Conservation (phyloP, 2,888 invertebrate genomes). For the Latrodectus elegans region DNA sequence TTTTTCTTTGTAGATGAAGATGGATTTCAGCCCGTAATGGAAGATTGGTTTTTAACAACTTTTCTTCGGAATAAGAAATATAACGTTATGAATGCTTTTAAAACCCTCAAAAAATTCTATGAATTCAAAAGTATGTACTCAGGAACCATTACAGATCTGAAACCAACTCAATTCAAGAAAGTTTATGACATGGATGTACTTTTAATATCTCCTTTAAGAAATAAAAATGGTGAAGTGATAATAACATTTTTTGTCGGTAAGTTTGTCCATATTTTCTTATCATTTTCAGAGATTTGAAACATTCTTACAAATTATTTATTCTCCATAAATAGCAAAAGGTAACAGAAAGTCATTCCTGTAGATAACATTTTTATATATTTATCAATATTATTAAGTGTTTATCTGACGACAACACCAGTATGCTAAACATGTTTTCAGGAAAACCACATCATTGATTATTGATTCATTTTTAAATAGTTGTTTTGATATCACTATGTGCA, state of each 20-base stretch:
- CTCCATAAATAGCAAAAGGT: too few relatives aligned
- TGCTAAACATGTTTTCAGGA: too few relatives aligned
- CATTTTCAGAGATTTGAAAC: too few relatives aligned
- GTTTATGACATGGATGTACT: background rate
- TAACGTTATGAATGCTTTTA: conserved; percentile 19
- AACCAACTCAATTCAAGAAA: conserved; percentile 6
- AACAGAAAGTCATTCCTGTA: too few relatives aligned
- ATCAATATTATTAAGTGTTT: too few relatives aligned
- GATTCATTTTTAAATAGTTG: too few relatives aligned
- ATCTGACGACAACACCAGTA: too few relatives aligned
- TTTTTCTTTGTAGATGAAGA: background rate
- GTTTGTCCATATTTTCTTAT: background rate
- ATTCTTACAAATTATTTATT: too few relatives aligned
- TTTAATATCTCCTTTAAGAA: background rate
- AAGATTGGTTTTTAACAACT: conserved; percentile 10
- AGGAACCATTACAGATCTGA: conserved; percentile 33
- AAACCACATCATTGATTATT: too few relatives aligned
- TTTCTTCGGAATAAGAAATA: conserved; percentile 51
- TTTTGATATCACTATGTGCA: too few relatives aligned
- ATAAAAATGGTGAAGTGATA: background rate
- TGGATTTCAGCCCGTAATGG: background rate
- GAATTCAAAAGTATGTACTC: conserved; percentile 37
- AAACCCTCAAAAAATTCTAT: conserved; percentile 21
- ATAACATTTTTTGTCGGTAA: background rate
- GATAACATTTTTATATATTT: too few relatives aligned